Percentiles rank a stretch among this genome's conserved stretches.
These are phyloP conservation scores for Menidia menidia DNA, from an alignment of 2,797 vertebrate species.

Conservation along the genomic window DNA sequence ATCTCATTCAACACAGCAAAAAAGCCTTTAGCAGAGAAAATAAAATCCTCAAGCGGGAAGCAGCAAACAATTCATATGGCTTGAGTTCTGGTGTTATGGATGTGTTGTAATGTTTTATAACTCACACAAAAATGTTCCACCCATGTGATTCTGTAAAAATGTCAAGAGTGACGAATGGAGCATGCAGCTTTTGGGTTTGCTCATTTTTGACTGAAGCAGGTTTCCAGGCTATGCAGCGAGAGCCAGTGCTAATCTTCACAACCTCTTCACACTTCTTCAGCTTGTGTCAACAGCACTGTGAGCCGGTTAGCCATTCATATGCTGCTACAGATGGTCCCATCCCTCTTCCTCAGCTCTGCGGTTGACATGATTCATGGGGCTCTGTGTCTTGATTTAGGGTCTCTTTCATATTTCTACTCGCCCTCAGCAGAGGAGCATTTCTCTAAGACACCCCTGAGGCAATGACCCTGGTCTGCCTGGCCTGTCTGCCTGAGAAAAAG, in stretches of 20 bases:
- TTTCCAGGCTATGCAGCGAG: conserved; percentile 58
- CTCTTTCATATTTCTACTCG: conserved; percentile 80
- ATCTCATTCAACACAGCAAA: conserved; percentile 17
- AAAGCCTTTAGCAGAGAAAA: conserved; percentile 13
- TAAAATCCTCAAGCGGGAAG: background rate
- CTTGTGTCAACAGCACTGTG: conserved; percentile 75
- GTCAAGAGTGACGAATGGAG: conserved; percentile 72
- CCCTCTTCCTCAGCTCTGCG: conserved; percentile 75
- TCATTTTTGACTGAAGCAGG: conserved; percentile 61
- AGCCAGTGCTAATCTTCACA: conserved; percentile 72
- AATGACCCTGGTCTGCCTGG: conserved; percentile 78
- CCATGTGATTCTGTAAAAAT: conserved; percentile 61
- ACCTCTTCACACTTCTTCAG: conserved; percentile 78
- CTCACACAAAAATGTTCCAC: conserved; percentile 21
- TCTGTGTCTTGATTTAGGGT: conserved; percentile 82
- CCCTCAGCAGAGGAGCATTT: conserved; percentile 80
- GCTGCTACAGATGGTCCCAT: conserved; percentile 78
- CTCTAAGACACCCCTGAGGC: conserved; percentile 78
- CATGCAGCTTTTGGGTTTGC: conserved; percentile 57
- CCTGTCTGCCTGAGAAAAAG: conserved; percentile 55
- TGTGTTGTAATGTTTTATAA: conserved; percentile 57
- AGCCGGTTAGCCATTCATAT: conserved; percentile 79
- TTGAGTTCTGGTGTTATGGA: conserved; percentile 44
- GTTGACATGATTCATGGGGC: conserved; percentile 82
- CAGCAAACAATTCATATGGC: conserved; percentile 32